phyloP scores from a whole-genome alignment of 2,113 vertebrate genomes.

The Onychorhynchus coronatus region DNA sequence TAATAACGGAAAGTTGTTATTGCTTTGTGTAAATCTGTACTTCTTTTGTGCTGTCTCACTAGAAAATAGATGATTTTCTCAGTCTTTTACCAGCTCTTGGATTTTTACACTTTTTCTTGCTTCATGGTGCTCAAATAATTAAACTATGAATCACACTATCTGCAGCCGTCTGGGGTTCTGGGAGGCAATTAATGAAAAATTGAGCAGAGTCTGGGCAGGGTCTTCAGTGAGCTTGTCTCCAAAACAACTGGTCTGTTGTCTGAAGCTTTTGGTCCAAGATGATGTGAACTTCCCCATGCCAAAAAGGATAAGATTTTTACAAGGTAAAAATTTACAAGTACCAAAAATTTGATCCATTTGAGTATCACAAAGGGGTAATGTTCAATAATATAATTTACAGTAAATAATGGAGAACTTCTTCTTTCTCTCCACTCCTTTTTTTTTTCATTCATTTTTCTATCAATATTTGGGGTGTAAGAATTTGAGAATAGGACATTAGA shows the following conservation, averaged over 20 bases:
- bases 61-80: not conserved
- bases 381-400: not conserved
- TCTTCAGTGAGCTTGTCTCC: not conserved
- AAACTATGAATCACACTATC: not conserved
- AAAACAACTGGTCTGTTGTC: not conserved
- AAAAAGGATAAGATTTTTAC: not conserved
- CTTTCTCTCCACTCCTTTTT: not conserved
- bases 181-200: not conserved
- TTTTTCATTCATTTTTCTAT: not conserved
- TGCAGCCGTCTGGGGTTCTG: not conserved
- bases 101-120: not conserved
- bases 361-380: not conserved
- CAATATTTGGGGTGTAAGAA: not conserved
- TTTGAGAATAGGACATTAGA: not conserved
- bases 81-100: not conserved
- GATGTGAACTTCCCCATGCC: not conserved
- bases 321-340: not conserved
- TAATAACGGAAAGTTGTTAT: not conserved
- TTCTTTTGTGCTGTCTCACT: not conserved
- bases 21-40: not conserved
- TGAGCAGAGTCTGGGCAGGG: not conserved
- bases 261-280: not conserved
- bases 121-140: not conserved
- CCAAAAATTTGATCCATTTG: not conserved
- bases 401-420: not conserved